phyloP scores from a whole-genome alignment of 2,888 invertebrate species.

The Cataglyphis albicans region DNA sequence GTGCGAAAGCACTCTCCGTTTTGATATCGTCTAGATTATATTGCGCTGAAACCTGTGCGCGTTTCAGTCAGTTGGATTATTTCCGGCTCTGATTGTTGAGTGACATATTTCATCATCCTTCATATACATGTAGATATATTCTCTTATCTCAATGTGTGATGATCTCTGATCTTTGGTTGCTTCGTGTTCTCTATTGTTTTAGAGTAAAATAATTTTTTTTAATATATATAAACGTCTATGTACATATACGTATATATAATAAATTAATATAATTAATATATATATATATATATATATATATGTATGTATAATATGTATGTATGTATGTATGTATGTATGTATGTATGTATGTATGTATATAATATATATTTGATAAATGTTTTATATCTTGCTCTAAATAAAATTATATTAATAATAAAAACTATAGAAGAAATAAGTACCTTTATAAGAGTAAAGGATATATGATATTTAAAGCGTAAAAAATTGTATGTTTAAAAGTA shows the following conservation, averaged over 20 bases:
- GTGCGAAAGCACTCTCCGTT: slow-evolving; percentile 66
- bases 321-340: too few species aligned
- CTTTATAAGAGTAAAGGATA: background rate
- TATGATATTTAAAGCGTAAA: background rate
- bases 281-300: too few species aligned
- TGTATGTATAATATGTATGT: too few species aligned
- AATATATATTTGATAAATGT: background rate
- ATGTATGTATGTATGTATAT: too few species aligned
- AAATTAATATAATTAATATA: too few species aligned
- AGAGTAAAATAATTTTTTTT: background rate
- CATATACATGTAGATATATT: background rate
- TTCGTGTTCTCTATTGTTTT: background rate
- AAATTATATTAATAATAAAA: slow-evolving; percentile 1
- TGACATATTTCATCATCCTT: background rate
- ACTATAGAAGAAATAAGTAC: background rate
- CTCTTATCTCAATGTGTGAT: background rate
- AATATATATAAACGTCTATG: too few species aligned
- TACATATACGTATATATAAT: too few species aligned
- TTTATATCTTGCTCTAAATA: background rate
- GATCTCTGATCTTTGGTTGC: background rate
- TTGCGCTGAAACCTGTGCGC: background rate
- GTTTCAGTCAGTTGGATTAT: slow-evolving; percentile 24
- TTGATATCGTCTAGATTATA: slow-evolving; percentile 61
- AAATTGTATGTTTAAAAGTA: background rate
- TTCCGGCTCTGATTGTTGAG: background rate